Percentiles rank a stretch among this genome's conserved stretches.
Conservation (phyloP, 1,140 invertebrate species). For the Epicauta chinensis region DNA sequence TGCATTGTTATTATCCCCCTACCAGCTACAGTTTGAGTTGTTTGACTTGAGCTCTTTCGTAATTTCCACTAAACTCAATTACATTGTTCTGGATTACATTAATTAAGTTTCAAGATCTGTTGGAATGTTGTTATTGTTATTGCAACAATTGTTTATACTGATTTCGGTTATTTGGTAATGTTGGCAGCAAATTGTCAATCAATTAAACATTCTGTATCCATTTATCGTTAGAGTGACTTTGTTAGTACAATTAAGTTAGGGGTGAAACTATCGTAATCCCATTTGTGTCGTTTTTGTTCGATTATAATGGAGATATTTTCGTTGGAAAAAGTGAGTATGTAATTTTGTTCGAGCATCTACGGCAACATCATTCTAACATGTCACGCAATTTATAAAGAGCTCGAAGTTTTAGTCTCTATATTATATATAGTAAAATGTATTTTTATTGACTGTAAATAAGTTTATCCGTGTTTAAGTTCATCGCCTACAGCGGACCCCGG, state of each 20-base stretch:
- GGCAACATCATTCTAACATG: no score
- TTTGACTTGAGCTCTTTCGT: background rate
- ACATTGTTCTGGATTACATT: background rate
- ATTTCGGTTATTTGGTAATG: background rate
- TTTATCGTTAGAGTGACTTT: background rate
- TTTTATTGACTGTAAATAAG: conserved; percentile 27
- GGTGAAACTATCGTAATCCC: background rate
- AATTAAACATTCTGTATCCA: background rate
- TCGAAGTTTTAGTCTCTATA: background rate
- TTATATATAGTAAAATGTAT: conserved; percentile 16
- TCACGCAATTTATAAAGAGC: no score
- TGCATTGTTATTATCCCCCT: background rate
- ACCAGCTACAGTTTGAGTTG: background rate
- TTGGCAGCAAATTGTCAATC: background rate
- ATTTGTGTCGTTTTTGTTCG: background rate
- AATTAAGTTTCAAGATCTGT: background rate
- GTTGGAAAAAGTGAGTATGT: background rate
- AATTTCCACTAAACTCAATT: conserved; percentile 2
- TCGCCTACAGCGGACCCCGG: conserved; percentile 13
- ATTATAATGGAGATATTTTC: no score
- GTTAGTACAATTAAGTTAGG: background rate
- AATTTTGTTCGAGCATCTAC: no score
- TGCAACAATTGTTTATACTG: background rate
- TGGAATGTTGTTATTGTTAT: background rate
- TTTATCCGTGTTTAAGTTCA: conserved; percentile 17